A percentile compares a stretch with the other conserved stretches of the same genome.
Evolutionary conservation across 2,888 invertebrate species (phyloP).

Genomic region (Rhaphigaster nebulosa): DNA sequence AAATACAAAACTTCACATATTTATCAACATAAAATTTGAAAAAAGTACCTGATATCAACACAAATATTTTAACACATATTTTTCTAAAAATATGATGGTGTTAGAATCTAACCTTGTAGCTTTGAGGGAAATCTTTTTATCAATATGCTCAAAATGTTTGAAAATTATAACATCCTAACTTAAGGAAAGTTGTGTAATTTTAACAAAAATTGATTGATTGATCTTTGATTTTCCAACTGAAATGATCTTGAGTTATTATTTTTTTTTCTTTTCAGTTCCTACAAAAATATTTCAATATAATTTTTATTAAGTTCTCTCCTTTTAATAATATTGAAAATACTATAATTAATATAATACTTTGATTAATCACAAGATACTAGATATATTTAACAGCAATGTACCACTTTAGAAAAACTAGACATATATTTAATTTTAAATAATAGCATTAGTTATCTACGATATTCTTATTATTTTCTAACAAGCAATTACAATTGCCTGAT

Average conservation of each 20-base stretch:
- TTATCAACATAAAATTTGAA: not conserved
- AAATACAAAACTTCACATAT: not conserved
- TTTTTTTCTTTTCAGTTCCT: not conserved
- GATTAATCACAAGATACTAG: not conserved
- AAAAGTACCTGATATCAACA: not conserved
- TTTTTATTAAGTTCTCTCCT: not conserved
- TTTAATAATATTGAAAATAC: not conserved
- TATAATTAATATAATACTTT: not conserved
- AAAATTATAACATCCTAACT: not conserved
- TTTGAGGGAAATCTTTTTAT: not conserved
- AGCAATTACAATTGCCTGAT: not conserved
- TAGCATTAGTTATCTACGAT: not conserved
- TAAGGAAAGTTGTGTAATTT: too few species aligned
- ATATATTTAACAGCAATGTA: not conserved
- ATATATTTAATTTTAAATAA: not conserved
- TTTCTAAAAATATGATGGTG: not conserved
- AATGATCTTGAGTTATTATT: not conserved
- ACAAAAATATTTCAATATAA: not conserved
- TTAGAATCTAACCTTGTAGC: not conserved
- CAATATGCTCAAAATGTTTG: not conserved
- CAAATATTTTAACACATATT: not conserved
- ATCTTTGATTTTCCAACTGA: not conserved
- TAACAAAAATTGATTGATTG: not conserved
- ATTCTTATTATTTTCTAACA: conserved; percentile 15
- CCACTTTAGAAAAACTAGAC: not conserved